A percentile compares a stretch with the other conserved stretches of the same genome.
Evolutionary conservation across 2,113 vertebrate genomes (phyloP).

Genomic region (Xenopus tropicalis): UCB_Xtro_10.0 CM004450.2:106782501-106783000

Average conservation of each 20-base stretch:
- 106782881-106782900: slow-evolving; percentile 80
- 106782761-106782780: slow-evolving; percentile 82
- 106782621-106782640: too few relatives aligned
- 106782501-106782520: too few relatives aligned
- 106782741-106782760: slow-evolving; percentile 44
- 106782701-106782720: too few relatives aligned
- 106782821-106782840: slow-evolving; percentile 76
- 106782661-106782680: too few relatives aligned
- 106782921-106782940: slow-evolving; percentile 81
- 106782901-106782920: slow-evolving; percentile 74
- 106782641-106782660: too few relatives aligned
- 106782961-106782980: slow-evolving; percentile 91
- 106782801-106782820: slow-evolving; percentile 79
- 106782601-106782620: too few relatives aligned
- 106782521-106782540: too few relatives aligned
- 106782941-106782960: slow-evolving; percentile 90
- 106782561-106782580: too few relatives aligned
- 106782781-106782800: slow-evolving; percentile 91
- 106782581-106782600: too few relatives aligned
- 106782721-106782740: too few relatives aligned
- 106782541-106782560: too few relatives aligned
- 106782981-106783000: slow-evolving; percentile 87
- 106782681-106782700: too few relatives aligned
- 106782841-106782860: slow-evolving; percentile 67
- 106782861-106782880: slow-evolving; percentile 65